Percentiles rank a stretch among this genome's conserved stretches.
These are phyloP conservation scores for Drosophila pegasa DNA, from an alignment of 2,888 invertebrate species.

Conservation along the genomic window DNA sequence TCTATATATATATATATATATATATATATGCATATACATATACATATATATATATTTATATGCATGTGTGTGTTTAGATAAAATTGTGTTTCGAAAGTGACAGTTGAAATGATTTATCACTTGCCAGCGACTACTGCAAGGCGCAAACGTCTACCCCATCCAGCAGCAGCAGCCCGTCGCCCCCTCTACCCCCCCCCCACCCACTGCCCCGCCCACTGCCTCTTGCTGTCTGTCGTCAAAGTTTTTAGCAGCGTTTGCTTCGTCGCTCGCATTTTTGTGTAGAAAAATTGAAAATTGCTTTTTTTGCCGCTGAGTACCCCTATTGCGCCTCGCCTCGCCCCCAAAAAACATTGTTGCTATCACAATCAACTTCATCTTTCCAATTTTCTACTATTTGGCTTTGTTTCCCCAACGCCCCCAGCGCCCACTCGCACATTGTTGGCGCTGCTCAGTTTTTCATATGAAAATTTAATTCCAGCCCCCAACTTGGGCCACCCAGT, in stretches of 20 bases:
- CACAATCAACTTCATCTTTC: constrained; percentile 78
- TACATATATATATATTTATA: constrained; percentile 16
- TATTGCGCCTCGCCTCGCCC: constrained; percentile 9
- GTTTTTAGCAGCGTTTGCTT: constrained; percentile 82
- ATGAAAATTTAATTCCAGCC: constrained; percentile 78
- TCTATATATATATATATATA: constrained; percentile 16
- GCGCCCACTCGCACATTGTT: constrained; percentile 32
- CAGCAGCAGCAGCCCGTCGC: constrained; percentile 4
- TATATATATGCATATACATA: constrained; percentile 29
- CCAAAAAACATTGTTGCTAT: constrained; percentile 56
- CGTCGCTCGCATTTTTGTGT: constrained; percentile 68
- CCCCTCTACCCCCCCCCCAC: background rate
- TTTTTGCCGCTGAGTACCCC: constrained; percentile 48
- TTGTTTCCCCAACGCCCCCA: constrained; percentile 43
- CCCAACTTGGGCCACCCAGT: constrained; percentile 41
- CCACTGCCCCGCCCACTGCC: constrained; percentile 1
- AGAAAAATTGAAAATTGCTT: constrained; percentile 81
- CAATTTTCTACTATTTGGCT: constrained; percentile 82
- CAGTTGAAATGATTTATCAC: constrained; percentile 85
- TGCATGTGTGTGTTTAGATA: constrained; percentile 81
- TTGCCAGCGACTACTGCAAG: constrained; percentile 77
- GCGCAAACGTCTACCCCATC: constrained; percentile 57
- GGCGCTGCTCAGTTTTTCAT: constrained; percentile 59
- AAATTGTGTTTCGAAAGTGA: constrained; percentile 85
- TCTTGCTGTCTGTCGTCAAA: constrained; percentile 81